These are phyloP conservation scores for Morelia viridis DNA, from an alignment of 2,797 vertebrate genomes.

Conservation along the genomic window DNA sequence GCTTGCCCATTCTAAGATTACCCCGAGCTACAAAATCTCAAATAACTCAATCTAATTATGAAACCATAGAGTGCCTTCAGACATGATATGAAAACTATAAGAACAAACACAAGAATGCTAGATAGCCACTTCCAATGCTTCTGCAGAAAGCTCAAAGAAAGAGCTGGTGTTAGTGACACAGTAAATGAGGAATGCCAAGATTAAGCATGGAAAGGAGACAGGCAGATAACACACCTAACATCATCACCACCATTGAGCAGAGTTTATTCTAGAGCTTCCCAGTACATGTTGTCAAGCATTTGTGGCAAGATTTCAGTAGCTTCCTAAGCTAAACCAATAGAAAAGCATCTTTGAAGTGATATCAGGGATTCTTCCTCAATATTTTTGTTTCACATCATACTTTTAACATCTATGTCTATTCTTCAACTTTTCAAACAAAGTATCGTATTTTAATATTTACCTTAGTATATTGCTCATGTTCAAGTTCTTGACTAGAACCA, in stretches of 20 bases:
- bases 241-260: not conserved
- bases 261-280: not conserved
- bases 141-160: not conserved
- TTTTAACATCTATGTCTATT: constrained; percentile 39
- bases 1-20: not conserved
- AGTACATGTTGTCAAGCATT: not conserved
- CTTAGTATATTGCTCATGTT: constrained; percentile 92
- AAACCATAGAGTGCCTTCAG: not conserved
- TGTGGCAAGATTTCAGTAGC: not conserved
- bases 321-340: constrained; percentile 29
- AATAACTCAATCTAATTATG: not conserved
- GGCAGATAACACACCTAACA: not conserved
- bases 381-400: constrained; percentile 7
- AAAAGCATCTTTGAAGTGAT: not conserved
- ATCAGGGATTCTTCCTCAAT: not conserved
- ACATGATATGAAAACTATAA: not conserved
- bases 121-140: not conserved
- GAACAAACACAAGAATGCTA: not conserved
- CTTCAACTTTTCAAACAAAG: constrained; percentile 51
- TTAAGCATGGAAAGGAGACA: not conserved
- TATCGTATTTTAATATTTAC: constrained; percentile 69
- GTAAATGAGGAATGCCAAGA: not conserved
- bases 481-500: constrained; percentile 92
- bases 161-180: not conserved
- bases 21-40: not conserved